Base-by-base conservation (phyloP, 2,888 invertebrate species). In the Sphinx pinastri region DNA sequence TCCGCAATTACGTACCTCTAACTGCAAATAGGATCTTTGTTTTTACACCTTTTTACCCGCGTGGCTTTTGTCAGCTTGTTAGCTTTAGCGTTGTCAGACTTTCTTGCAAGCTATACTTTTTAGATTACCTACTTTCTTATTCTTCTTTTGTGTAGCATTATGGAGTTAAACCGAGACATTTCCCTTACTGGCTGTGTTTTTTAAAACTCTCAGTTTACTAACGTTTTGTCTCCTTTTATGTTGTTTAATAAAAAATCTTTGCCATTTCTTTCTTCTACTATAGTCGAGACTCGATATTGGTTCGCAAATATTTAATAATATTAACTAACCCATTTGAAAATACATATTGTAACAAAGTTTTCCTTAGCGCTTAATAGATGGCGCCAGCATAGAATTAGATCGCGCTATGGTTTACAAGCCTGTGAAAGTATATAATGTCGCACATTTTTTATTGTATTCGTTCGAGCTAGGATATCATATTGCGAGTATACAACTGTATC, bases 11-110 rank as follows among this genome's bases (percentile, higher is more conserved):
- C 71, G 72, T 76, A 70, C 72, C 73, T 73, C 71, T 78, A 74
- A 74, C 73, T 78, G 72, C 72, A 72, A 78, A 75, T 72, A 72
- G 75, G 71, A 74, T 72, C 74, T 73, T 75, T 71, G 57, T 66
- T 49, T 63, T 59, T 54, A 71, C 16, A 66, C 68, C 58, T 58
- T 68, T 60, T 71, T 67, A 66, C 51, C 70, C 67, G 51, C 45
- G 58, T 67, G 54, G 49, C 70, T 51, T 67, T 67, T 59, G 68
- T 54, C 51, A 54, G 31, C 68, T 68, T 70, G 70, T 58, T 58
- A 67, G 58, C 59, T 59, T 70, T 45, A 45, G 45, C 45, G 54
- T 70, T 49, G 70, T 67, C 60, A 19, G 60, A 69, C 14, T 63
- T 69, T 60, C 52, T 60, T 54, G 52, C 16, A 10, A 54, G 19